Conservation (phyloP, 2,888 invertebrate species). For the Lasius fuliginosus region DNA sequence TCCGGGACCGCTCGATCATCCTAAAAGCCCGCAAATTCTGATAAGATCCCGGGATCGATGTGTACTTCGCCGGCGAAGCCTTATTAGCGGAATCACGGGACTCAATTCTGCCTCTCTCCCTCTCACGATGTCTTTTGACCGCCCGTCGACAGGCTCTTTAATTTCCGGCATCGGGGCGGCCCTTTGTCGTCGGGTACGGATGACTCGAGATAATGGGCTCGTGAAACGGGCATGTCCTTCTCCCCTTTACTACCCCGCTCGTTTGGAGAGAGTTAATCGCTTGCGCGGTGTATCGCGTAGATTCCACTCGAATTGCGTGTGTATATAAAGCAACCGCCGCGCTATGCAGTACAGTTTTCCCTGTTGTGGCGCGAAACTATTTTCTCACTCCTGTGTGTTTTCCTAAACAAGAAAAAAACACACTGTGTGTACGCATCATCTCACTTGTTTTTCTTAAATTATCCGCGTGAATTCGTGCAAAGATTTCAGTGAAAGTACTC, state of each 20-base stretch:
- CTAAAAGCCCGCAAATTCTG: conserved; percentile 59
- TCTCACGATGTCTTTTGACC: conserved; percentile 12
- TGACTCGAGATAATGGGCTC: conserved; percentile 67
- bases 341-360: conserved; percentile 16
- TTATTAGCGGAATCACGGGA: conserved; percentile 58
- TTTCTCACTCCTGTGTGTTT: conserved; percentile 7
- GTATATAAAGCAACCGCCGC: neutral
- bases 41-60: conserved; percentile 52
- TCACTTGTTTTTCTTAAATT: neutral
- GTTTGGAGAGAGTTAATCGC: conserved; percentile 49
- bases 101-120: conserved; percentile 27
- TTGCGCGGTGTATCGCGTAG: conserved; percentile 43
- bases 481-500: neutral
- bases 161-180: conserved; percentile 61
- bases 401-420: conserved; percentile 1
- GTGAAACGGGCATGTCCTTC: conserved; percentile 37
- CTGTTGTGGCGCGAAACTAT: conserved; percentile 28
- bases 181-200: conserved; percentile 63
- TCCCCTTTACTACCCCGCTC: conserved; percentile 11
- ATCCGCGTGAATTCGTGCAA: neutral
- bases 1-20: conserved; percentile 62
- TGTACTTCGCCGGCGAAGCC: conserved; percentile 58
- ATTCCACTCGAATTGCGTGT: conserved; percentile 42
- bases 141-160: conserved; percentile 58
- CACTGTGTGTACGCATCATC: neutral